A percentile compares a stretch with the other conserved stretches of the same genome.
phyloP scores from a whole-genome alignment of 2,797 vertebrate genomes.

The Argentina silus region DNA sequence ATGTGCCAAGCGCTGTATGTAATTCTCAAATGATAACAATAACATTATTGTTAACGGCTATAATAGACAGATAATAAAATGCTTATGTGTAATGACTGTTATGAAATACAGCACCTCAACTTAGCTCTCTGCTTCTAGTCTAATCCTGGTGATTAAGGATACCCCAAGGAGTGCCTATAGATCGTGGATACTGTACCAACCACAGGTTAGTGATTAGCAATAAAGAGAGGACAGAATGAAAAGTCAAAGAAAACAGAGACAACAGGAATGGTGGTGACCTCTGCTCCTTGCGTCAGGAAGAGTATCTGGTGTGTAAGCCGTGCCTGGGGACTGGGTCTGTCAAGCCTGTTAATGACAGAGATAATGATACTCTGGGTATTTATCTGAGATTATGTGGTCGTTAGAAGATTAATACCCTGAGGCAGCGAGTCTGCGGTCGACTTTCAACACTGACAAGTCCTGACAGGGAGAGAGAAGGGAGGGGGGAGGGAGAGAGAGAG shows the following conservation, averaged over 20 bases:
- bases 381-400: constrained; percentile 86
- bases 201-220: neutral
- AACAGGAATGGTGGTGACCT: neutral
- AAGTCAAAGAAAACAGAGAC: neutral
- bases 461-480: constrained; percentile 84
- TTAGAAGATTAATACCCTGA: constrained; percentile 87
- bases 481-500: constrained; percentile 74
- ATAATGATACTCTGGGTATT: constrained; percentile 84
- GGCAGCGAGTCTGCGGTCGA: constrained; percentile 85
- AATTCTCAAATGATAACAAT: neutral
- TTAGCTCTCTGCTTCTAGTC: neutral
- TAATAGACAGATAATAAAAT: neutral
- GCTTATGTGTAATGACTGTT: neutral
- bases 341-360: constrained; percentile 78
- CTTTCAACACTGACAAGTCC: constrained; percentile 91
- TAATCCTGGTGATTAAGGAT: neutral
- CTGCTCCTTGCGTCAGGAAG: neutral
- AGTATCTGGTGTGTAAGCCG: neutral
- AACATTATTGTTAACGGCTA: too few relatives aligned
- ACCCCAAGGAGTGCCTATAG: neutral
- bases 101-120: neutral
- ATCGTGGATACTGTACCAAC: neutral
- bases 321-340: constrained; percentile 12
- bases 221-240: too few relatives aligned
- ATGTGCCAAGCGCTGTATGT: neutral